phyloP scores from a whole-genome alignment of 2,888 invertebrate species.

The Microctonus hyperodae region DNA sequence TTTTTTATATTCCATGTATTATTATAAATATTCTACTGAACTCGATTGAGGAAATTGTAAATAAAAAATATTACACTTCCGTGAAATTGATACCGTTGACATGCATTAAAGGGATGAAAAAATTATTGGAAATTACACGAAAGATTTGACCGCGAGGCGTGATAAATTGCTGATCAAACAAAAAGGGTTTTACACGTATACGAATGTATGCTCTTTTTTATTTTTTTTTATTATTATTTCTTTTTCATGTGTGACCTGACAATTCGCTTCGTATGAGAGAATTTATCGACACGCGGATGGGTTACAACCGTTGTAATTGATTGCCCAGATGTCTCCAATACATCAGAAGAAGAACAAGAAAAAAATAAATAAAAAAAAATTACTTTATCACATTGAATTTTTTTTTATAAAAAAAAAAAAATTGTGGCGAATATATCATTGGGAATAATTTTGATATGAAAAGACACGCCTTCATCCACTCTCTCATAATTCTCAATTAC shows the following conservation, averaged over 20 bases:
- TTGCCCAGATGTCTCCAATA: slow-evolving; percentile 33
- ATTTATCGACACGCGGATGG: slow-evolving; percentile 50
- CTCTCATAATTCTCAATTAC: not conserved
- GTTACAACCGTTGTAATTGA: slow-evolving; percentile 35
- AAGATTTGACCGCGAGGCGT: slow-evolving; percentile 58
- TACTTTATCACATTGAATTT: not conserved
- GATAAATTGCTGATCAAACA: slow-evolving; percentile 61
- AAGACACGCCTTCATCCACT: slow-evolving; percentile 34
- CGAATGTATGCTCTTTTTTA: slow-evolving; percentile 7
- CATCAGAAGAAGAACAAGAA: not conserved
- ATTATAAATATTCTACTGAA: not conserved
- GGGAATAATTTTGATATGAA: too few relatives aligned
- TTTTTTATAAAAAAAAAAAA: too few relatives aligned
- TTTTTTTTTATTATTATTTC: not conserved
- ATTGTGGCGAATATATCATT: too few relatives aligned
- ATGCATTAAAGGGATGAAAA: slow-evolving; percentile 46
- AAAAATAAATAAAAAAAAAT: not conserved
- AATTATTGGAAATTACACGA: slow-evolving; percentile 61
- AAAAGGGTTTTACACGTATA: slow-evolving; percentile 30
- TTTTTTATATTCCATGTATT: not conserved
- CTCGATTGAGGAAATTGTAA: slow-evolving; percentile 4
- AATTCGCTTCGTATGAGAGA: slow-evolving; percentile 55
- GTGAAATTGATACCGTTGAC: slow-evolving; percentile 56
- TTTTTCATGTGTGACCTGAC: slow-evolving; percentile 4
- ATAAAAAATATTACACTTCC: slow-evolving; percentile 35